phyloP scores from a whole-genome alignment of 2,888 invertebrate genomes.

The Nephrotoma guestfalica region DNA sequence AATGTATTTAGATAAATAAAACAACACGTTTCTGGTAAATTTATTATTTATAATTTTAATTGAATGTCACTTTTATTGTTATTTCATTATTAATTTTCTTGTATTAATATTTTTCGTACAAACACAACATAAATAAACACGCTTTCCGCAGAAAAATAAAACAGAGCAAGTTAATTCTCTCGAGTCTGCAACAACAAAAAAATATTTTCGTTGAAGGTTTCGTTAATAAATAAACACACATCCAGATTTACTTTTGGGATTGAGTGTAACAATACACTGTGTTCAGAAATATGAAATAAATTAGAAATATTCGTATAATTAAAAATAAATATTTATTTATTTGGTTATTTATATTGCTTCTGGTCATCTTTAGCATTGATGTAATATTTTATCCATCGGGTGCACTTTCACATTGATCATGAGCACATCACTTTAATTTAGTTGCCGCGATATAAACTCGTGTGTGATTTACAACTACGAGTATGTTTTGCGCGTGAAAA shows the following conservation, averaged over 20 bases:
- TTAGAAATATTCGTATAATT: neutral
- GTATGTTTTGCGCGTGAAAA: neutral
- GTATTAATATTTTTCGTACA: neutral
- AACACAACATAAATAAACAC: neutral
- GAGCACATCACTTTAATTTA: too few relatives aligned
- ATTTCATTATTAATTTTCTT: neutral
- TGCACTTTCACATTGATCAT: too few relatives aligned
- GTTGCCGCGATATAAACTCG: neutral
- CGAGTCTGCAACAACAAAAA: neutral
- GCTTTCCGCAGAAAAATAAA: neutral
- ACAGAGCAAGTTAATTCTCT: neutral
- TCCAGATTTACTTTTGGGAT: neutral
- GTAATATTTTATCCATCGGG: too few relatives aligned
- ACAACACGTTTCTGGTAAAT: neutral
- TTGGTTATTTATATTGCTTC: neutral
- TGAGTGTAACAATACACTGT: neutral
- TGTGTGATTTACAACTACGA: neutral
- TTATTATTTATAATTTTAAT: neutral
- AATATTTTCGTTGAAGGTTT: neutral
- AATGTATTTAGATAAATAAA: too few relatives aligned
- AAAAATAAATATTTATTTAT: neutral
- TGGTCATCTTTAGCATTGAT: neutral
- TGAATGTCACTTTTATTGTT: neutral
- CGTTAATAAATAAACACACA: neutral
- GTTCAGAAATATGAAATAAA: neutral